Percentiles rank a stretch among this genome's conserved stretches.
Conservation (phyloP, 2,888 invertebrate species). For the Gymnosoma rotundatum region DNA sequence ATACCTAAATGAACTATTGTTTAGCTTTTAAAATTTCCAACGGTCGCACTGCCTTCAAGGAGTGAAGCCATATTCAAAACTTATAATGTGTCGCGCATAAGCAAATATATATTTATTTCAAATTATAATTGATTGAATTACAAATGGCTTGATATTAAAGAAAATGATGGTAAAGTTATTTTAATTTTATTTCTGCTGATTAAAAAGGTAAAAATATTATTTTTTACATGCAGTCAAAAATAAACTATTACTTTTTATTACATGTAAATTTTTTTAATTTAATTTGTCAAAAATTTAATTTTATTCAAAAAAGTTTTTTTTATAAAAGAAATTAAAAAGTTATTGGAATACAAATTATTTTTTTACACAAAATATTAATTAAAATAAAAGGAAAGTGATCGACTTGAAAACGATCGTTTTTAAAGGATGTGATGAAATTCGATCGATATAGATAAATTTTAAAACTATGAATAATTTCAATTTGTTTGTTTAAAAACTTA, state of each 20-base stretch:
- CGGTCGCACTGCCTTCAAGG: too few relatives aligned
- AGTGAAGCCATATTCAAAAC: slow-evolving; percentile 16
- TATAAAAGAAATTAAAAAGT: slow-evolving; percentile 25
- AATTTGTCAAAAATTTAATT: slow-evolving; percentile 40
- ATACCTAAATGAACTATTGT: too few relatives aligned
- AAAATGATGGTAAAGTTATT: slow-evolving; percentile 24
- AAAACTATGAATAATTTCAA: not conserved
- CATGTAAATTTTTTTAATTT: slow-evolving; percentile 46
- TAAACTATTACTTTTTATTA: slow-evolving; percentile 23
- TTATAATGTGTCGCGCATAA: slow-evolving; percentile 1
- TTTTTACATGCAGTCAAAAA: slow-evolving; percentile 28
- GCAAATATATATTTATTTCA: slow-evolving; percentile 13
- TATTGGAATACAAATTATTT: slow-evolving; percentile 34
- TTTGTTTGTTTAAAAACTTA: slow-evolving; percentile 23
- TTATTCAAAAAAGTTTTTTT: not conserved
- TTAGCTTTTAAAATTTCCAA: too few relatives aligned
- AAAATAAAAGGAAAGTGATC: not conserved
- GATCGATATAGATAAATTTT: too few relatives aligned
- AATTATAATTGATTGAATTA: slow-evolving; percentile 51
- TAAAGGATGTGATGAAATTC: too few relatives aligned
- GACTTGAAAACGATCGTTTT: too few relatives aligned
- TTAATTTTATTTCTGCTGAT: slow-evolving; percentile 5
- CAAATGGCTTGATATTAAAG: slow-evolving; percentile 53
- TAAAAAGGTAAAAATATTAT: slow-evolving; percentile 33
- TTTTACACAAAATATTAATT: slow-evolving; percentile 41